Evolutionary conservation across 2,888 invertebrate species (phyloP).

Genomic region (Pherbina coryleti): DNA sequence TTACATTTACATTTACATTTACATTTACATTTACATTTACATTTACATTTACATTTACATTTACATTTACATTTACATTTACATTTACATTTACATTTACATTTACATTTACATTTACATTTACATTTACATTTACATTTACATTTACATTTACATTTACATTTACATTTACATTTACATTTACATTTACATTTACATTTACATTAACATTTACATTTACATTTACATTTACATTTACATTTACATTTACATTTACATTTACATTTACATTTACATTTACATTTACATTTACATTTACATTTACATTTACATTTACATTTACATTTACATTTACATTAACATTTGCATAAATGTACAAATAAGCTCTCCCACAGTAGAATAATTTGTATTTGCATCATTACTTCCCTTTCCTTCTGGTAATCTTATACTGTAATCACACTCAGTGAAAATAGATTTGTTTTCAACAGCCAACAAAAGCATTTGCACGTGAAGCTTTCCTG

Average conservation of each 20-base stretch:
- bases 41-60: neutral
- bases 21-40: neutral
- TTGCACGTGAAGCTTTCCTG: neutral
- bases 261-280: neutral
- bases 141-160: neutral
- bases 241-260: neutral
- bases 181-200: neutral
- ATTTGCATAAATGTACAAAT: too few relatives aligned
- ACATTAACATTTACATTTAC: neutral
- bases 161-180: neutral
- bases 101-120: neutral
- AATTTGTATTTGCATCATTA: too few relatives aligned
- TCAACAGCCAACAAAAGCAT: too few relatives aligned
- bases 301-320: neutral
- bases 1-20: neutral
- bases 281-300: neutral
- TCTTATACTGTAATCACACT: neutral
- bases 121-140: neutral
- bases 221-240: neutral
- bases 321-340: neutral
- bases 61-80: neutral
- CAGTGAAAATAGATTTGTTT: too few relatives aligned
- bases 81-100: neutral
- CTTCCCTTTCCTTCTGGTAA: neutral
- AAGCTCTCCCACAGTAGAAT: too few relatives aligned